Base-by-base conservation (phyloP, 2,888 invertebrate species). In the Ectemnius cavifrons region DNA sequence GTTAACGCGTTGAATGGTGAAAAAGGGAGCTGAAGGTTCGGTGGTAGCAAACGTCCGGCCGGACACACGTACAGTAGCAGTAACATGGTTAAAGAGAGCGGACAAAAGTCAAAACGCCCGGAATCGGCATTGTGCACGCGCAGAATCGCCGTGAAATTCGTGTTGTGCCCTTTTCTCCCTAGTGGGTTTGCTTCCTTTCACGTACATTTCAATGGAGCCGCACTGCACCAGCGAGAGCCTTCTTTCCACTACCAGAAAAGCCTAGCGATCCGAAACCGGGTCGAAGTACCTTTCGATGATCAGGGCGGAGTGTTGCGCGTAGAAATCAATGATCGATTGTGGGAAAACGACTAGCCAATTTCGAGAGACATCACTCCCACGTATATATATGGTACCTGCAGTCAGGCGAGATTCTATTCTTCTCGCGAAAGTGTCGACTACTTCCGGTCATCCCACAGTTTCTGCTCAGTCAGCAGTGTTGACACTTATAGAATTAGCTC, bases 141-240 rank as follows among this genome's bases (percentile, higher is more conserved):
- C 76, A 87, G 88, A 89, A 90, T 88, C 87, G 87, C 85, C 90
- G 86, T 90, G 87, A 90, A 90, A 90, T 90, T 85, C 83, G 78
- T 89, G 89, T 90, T 89, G 88, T 89, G 84, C 88, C 86, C 87
- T 86, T 89, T 87, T 85, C 11, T 37, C 37, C 37, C 37, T 11
- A 37, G 37, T 11, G 37, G 37, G 8, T 8, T 37, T 23, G 23
- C 23, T 8, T 37, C 37, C 11, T 37, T 37, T 37, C 37, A 37
- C 80, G 49, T 77, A 84, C 83, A 86, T 79, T 81, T 82, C 79
- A 83, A 87, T 88, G 87, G 80, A 85, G 82, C 73, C 13, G 52
- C 52, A 52, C 69, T 71, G 72, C 52, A 52, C 74, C 67, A 73
- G 0, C 23, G 23, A 23, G 23, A 23, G 3, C 71, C 79, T 75